Evolutionary conservation across 2,888 invertebrate genomes (phyloP), one percentile per base, ranked within the genome.

Genomic region (Pachydiplax longipennis): DNA sequence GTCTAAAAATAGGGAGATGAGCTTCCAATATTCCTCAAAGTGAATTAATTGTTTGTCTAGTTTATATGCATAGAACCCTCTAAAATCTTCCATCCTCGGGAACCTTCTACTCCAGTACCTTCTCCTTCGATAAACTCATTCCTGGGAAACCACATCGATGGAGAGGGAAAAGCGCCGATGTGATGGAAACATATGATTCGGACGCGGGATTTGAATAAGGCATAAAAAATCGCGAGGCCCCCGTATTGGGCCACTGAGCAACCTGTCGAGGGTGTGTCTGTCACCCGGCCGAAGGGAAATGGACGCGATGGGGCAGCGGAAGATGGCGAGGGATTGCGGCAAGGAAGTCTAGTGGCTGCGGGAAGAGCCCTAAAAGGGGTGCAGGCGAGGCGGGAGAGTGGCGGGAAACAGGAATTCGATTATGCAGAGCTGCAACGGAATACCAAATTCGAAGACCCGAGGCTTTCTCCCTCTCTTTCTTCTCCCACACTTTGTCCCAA

Each of bases 391-490:
- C 31, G 73, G 73, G 31, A 73, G 31, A 73, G 73, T 31, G 73
- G 73, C 31, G 73, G 73, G 73, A 73, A 73, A 73, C 73, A 73
- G 73, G 73, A 73, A 73, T 73, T 73, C 73, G 73, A 73, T 73
- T 73, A 73, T 73, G 73, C 73, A 73, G 73, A 73, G 73, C 73
- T 73, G 73, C 73, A 73, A 73, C 73, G 73, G 73, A 73, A 73
- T 73, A 73, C 73, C 73, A 73, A 73, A 73, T 73, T 73, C 73
- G 31, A 73, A 73, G 73, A 31, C 73, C 73, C 73, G 73, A 73
- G 73, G 73, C 73, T 73, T 73, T 73, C 73, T 73, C 73, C 13
- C 25, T n/a, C 65, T n/a, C n/a, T 13, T 10, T 25, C 65, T 22
- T 37, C 25, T 25, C 73, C 73, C 25, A 3, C 31, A 73, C 25